Evolutionary conservation across 2,113 vertebrate genomes (phyloP), one percentile per base, ranked within the genome.

Genomic region (Spea multiplicata): DNA sequence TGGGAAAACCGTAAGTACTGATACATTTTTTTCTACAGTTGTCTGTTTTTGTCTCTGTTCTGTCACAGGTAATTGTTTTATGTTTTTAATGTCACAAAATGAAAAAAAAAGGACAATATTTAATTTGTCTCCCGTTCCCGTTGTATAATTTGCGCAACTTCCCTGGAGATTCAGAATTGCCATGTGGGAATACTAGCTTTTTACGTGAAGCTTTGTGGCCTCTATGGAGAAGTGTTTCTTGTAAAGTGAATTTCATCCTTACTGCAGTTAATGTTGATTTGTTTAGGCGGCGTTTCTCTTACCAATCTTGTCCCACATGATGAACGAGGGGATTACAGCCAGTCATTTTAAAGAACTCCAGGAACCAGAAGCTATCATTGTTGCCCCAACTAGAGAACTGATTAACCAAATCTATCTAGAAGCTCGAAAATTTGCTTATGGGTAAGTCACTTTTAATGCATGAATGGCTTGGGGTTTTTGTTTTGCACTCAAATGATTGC

Each of bases 401-500:
- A 91, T 98, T 86, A 93, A 95, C 83, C 97, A 99, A 86, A 99
- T 98, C 74, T 97, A 92, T 83, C 82, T 96, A 73, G 96, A 98
- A 86, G 94, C 96, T 81, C 91, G 97, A 76, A 99, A 99, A 86
- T 99, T 98, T 82, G 86, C 95, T 1, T 91, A 86, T 78, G 95
- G 97, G 97, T 98, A 89, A 87, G 91, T 69, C 66, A 71, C 44
- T 30, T 30, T 30, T 30, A 30, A 30, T 30, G 30, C 30, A 30
- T 30, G 30, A 30, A 30, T 30, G 30, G 30, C 30, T 30, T 1
- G 2, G 30, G 30, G 30, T 2, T 30, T 30, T 30, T 30, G 30
- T 30, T 30, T 30, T 30, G 30, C 30, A 30, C 30, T 30, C 30
- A 30, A 30, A 30, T 30, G 30, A 30, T 30, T 30, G 30, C 30